Evolutionary conservation across 2,113 vertebrate species (phyloP).

Genomic region (Rhadina sibilatrix): DNA sequence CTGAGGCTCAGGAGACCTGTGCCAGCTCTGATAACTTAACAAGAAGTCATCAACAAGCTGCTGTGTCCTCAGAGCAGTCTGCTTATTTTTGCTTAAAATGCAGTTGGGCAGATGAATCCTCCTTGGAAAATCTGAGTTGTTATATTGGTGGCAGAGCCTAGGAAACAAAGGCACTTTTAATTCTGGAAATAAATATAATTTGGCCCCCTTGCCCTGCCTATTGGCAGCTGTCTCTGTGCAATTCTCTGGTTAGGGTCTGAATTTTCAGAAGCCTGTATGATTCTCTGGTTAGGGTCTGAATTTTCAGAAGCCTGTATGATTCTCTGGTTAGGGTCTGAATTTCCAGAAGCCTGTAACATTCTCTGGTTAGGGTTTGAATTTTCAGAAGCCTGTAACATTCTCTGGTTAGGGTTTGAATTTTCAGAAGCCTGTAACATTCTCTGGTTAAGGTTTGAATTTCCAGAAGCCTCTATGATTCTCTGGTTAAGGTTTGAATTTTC

Average conservation of each 20-base stretch:
- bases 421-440: no score
- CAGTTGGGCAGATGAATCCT: neutral
- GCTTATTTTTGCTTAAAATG: neutral
- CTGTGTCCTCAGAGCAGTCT: neutral
- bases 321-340: fast-evolving
- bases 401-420: no score
- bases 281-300: no score
- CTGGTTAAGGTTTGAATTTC: no score
- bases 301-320: no score
- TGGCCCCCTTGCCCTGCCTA: fast-evolving
- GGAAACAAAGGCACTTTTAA: neutral
- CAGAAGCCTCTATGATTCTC: no score
- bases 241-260: neutral
- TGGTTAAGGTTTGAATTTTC: no score
- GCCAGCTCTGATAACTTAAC: neutral
- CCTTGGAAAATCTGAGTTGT: neutral
- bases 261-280: neutral
- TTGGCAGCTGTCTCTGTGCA: neutral
- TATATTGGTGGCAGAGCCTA: neutral
- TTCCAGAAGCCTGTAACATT: no score
- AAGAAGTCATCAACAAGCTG: neutral
- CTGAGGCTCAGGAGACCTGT: neutral
- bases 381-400: no score
- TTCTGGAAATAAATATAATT: neutral
- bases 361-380: no score